Conservation (phyloP, 2,113 vertebrate species). For the Pangasianodon gigas region DNA sequence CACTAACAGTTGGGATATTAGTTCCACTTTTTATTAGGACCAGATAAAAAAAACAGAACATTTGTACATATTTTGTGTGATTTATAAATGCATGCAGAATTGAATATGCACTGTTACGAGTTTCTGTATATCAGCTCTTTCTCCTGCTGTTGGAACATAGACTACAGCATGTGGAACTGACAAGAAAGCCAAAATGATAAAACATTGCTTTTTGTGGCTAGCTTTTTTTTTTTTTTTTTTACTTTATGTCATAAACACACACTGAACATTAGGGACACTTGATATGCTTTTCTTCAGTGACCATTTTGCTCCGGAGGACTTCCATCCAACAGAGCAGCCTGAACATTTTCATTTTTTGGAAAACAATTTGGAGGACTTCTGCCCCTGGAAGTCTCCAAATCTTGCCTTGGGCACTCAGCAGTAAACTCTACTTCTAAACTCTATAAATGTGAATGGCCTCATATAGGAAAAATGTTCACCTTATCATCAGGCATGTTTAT, state of each 20-base stretch:
- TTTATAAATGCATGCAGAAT: neutral
- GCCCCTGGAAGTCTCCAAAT: neutral
- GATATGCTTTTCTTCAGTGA: neutral
- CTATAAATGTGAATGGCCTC: neutral
- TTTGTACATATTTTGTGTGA: neutral
- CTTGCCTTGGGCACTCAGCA: neutral
- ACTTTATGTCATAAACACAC: neutral
- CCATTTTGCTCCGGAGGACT: neutral
- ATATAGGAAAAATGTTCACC: neutral
- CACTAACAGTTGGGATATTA: neutral
- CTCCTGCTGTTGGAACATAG: neutral
- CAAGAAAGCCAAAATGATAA: neutral
- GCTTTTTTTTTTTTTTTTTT: neutral
- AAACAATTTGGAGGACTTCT: neutral
- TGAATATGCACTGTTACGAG: neutral
- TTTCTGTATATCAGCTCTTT: neutral
- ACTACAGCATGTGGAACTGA: neutral
- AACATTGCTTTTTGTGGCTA: neutral
- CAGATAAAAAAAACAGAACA: neutral
- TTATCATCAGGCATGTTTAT: neutral
- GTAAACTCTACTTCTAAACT: neutral
- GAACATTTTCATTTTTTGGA: neutral
- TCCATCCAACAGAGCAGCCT: neutral
- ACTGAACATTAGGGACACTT: neutral
- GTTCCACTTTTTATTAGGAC: neutral